Conservation (phyloP, 2,113 vertebrate genomes). For the Zeus faber region DNA sequence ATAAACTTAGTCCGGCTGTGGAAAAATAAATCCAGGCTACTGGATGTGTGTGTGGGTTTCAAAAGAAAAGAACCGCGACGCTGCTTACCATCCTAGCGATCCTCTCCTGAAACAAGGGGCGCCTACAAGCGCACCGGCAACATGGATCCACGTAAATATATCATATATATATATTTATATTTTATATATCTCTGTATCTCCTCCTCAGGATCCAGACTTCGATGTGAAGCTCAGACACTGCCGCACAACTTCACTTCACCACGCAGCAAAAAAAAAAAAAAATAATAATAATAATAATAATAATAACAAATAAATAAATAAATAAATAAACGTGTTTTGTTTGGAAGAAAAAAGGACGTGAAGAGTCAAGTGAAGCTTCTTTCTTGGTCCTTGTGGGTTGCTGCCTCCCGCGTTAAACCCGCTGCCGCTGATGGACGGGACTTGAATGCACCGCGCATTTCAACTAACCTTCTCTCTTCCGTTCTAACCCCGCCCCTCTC, state of each 20-base stretch:
- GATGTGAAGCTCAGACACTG: background rate
- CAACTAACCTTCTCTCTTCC: constrained; percentile 28
- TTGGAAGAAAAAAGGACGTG: background rate
- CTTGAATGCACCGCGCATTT: constrained; percentile 57
- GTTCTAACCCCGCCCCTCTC: background rate
- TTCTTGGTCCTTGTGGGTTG: background rate
- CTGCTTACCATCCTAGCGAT: constrained; percentile 39
- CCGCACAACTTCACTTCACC: constrained; percentile 11
- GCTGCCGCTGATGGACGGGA: constrained; percentile 15
- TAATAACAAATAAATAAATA: background rate
- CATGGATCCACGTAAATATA: too few relatives aligned
- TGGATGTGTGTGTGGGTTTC: background rate
- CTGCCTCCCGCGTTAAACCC: background rate
- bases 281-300: background rate
- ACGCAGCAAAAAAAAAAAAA: constrained; percentile 5
- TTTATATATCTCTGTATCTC: too few relatives aligned
- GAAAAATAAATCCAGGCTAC: too few relatives aligned
- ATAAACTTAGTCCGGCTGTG: too few relatives aligned
- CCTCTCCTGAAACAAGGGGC: too few relatives aligned
- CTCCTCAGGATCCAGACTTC: background rate
- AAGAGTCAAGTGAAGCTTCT: background rate
- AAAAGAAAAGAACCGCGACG: background rate
- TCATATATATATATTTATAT: too few relatives aligned
- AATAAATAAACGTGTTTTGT: background rate
- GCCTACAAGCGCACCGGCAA: too few relatives aligned